Conservation (phyloP, 2,797 vertebrate species). For the Propithecus deckenii region DNA sequence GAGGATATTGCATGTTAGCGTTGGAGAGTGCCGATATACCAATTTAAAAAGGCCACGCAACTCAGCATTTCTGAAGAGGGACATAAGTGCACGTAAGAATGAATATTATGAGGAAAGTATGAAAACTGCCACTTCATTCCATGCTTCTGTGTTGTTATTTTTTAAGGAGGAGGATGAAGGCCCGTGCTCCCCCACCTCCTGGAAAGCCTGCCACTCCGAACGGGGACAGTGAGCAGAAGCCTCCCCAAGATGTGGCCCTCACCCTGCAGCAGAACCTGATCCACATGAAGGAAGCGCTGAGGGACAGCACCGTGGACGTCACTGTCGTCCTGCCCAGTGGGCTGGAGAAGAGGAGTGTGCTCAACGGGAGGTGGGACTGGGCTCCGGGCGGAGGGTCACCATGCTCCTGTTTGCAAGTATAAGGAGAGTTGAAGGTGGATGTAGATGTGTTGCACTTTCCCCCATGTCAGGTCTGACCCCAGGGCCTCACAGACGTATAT, state of each 20-base stretch:
- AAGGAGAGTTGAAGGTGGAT: no score
- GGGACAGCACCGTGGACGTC: slow-evolving; percentile 86
- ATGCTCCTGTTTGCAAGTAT: fast-evolving
- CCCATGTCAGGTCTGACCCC: fast-evolving
- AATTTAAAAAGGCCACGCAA: not conserved
- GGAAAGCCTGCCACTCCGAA: slow-evolving; percentile 85
- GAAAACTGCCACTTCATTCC: not conserved
- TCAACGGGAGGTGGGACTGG: slow-evolving; percentile 91
- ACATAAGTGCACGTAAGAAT: not conserved
- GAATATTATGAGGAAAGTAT: no score
- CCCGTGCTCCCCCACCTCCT: slow-evolving; percentile 90
- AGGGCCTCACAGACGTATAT: fast-evolving
- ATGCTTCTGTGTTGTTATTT: slow-evolving; percentile 43
- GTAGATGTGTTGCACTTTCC: fast-evolving
- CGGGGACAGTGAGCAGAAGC: slow-evolving; percentile 84
- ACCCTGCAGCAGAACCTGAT: slow-evolving; percentile 80
- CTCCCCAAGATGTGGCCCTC: slow-evolving; percentile 72
- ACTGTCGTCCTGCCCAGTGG: slow-evolving; percentile 90
- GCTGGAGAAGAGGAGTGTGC: slow-evolving; percentile 85
- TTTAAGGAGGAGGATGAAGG: slow-evolving; percentile 92
- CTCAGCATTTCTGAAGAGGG: not conserved
- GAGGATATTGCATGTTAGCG: not conserved
- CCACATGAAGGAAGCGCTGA: slow-evolving; percentile 90
- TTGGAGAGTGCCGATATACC: not conserved
- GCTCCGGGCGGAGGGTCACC: fast-evolving